Evolutionary conservation across 1,140 invertebrate genomes (phyloP).

Genomic region (Hycleus cichorii): DNA sequence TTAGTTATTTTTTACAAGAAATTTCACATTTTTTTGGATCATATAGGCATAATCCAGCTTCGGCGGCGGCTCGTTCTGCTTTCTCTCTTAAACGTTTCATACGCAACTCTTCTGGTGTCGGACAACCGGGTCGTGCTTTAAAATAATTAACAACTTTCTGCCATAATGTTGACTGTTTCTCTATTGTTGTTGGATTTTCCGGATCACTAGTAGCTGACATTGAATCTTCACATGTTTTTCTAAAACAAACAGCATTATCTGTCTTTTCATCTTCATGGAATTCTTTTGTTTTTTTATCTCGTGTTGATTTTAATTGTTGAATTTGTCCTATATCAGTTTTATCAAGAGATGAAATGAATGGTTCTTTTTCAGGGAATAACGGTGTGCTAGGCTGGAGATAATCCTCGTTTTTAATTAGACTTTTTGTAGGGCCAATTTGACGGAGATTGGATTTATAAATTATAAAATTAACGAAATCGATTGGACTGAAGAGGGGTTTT

Average conservation of each 20-base stretch:
- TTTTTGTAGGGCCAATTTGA: too few relatives aligned
- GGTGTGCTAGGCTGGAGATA: not conserved
- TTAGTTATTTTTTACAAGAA: not conserved
- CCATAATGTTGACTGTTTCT: slow-evolving; percentile 16
- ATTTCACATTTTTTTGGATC: slow-evolving; percentile 16
- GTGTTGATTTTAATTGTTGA: not conserved
- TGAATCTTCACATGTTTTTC: too few relatives aligned
- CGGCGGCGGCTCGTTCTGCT: slow-evolving; percentile 27
- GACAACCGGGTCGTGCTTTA: slow-evolving; percentile 32
- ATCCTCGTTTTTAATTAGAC: not conserved
- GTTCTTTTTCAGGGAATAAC: too few relatives aligned
- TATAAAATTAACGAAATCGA: too few relatives aligned
- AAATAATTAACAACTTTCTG: slow-evolving; percentile 29
- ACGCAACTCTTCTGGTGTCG: slow-evolving; percentile 29
- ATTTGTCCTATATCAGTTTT: slow-evolving; percentile 5
- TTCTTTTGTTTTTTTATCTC: too few relatives aligned
- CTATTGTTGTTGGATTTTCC: not conserved
- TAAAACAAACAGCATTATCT: too few relatives aligned
- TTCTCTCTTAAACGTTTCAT: slow-evolving; percentile 22
- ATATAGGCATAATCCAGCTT: slow-evolving; percentile 25
- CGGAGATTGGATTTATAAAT: too few relatives aligned
- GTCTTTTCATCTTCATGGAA: too few relatives aligned
- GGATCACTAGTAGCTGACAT: too few relatives aligned
- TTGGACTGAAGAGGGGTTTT: too few relatives aligned
- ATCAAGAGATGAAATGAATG: too few relatives aligned